Evolutionary conservation across 2,113 vertebrate species (phyloP), one percentile per base, ranked within the genome.

Genomic region (human (Homo sapiens)): DNA sequence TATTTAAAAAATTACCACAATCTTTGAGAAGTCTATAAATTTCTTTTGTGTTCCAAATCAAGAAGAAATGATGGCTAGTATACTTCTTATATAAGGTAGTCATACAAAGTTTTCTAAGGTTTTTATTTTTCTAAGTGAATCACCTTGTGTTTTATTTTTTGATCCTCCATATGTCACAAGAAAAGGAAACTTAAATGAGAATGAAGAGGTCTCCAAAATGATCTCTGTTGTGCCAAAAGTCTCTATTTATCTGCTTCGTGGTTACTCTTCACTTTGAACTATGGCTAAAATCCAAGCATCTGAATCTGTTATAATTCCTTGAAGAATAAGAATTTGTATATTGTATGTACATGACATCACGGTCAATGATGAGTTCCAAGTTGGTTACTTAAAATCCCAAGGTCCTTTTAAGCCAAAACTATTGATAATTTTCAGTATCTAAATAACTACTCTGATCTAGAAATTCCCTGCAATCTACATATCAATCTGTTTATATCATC

Each of bases 51-150:
- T 70, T 83, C 35, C n/a, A 68, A 80, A 92, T 52, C 23, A 88
- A 76, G 43, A 90, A 91, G 35, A 25, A 79, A 75, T n/a, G 22
- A 92, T 32, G 27, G 43, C 9, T 4, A 90, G 25, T 70, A 40
- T 9, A n/a, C 12, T 79, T 92, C 48, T 83, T 80, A 92, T 30
- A 23, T 73, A 68, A 45, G 27, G 64, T 27, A 68, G 7, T 38
- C 78, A 91, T 52, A 83, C 20, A 75, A 68, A 57, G n/a, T 75
- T 89, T 92, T 85, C 72, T 78, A 86, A 73, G n/a, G 12, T 70
- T 86, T 80, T 97, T 76, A 30, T 82, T 93, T 64, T 95, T 55
- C 73, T 76, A 81, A 55, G 48, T 78, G 12, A 96, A 80, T 50
- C 59, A 59, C 12, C 52, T 43, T 93, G 70, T 22, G 18, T 85